phyloP scores from a whole-genome alignment of 2,888 invertebrate genomes.

The Gisinianus flammeolus region DNA sequence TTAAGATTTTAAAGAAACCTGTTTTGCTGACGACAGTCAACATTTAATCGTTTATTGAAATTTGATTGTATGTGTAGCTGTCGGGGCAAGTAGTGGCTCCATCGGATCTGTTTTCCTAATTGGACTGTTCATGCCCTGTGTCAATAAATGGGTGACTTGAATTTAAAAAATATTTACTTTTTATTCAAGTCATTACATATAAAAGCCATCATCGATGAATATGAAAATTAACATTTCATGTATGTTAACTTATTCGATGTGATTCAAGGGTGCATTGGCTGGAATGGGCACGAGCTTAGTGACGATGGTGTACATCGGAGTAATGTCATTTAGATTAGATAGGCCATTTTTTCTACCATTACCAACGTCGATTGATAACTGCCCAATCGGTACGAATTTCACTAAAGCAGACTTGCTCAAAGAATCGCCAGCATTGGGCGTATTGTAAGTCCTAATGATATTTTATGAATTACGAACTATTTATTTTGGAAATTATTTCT shows the following conservation, averaged over 20 bases:
- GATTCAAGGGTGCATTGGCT: constrained; percentile 50
- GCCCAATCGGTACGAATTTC: constrained; percentile 36
- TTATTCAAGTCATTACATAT: not conserved
- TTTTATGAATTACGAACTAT: not conserved
- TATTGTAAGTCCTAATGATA: not conserved
- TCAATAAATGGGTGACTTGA: constrained; percentile 53
- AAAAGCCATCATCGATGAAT: not conserved
- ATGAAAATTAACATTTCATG: not conserved
- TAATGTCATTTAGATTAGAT: constrained; percentile 47
- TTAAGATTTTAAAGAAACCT: not conserved
- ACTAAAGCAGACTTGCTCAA: not conserved
- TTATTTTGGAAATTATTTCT: too few relatives aligned
- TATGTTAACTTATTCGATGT: not conserved
- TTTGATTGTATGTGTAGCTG: constrained; percentile 23
- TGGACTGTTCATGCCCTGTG: constrained; percentile 55
- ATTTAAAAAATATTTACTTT: not conserved
- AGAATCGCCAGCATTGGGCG: not conserved
- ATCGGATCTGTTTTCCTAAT: constrained; percentile 51
- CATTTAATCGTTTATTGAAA: not conserved
- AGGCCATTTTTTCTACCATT: constrained; percentile 46
- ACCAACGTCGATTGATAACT: constrained; percentile 46
- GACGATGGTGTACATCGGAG: constrained; percentile 50
- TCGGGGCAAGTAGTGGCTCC: constrained; percentile 55
- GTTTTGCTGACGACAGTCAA: too few relatives aligned
- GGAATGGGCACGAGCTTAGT: constrained; percentile 53